A percentile compares a stretch with the other conserved stretches of the same genome.
phyloP scores from a whole-genome alignment of 2,888 invertebrate genomes.

The Noctua janthe region DNA sequence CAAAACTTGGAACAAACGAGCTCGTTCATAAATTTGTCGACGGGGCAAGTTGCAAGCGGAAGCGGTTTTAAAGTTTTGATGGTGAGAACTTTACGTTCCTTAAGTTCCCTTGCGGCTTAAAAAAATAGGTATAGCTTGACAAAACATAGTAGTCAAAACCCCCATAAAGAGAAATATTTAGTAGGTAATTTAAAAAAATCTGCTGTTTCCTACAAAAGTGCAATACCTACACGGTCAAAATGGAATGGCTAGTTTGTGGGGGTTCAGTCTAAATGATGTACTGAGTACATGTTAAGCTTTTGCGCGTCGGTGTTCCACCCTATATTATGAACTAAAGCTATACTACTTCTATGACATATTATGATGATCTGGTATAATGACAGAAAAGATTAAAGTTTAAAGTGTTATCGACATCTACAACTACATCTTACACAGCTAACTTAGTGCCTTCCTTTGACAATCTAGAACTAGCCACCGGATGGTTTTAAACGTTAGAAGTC shows the following conservation, averaged over 20 bases:
- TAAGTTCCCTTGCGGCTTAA: background rate
- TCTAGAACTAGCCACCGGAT: background rate
- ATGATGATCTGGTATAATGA: background rate
- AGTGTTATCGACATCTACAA: background rate
- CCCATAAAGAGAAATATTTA: too few relatives aligned
- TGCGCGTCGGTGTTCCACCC: too few relatives aligned
- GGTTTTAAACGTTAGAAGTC: background rate
- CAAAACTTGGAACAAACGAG: conserved; percentile 69
- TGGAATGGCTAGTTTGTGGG: too few relatives aligned
- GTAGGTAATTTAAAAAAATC: too few relatives aligned
- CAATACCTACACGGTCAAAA: too few relatives aligned
- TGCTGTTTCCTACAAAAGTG: too few relatives aligned
- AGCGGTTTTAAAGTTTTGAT: conserved; percentile 24
- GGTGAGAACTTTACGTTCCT: background rate
- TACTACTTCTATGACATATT: background rate
- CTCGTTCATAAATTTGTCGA: conserved; percentile 55
- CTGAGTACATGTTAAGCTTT: too few relatives aligned
- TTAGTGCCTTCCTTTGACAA: background rate
- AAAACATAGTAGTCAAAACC: background rate
- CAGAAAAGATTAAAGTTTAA: background rate
- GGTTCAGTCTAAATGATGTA: too few relatives aligned
- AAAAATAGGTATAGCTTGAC: background rate
- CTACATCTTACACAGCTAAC: background rate
- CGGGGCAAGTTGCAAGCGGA: conserved; percentile 6
- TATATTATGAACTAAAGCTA: background rate